Evolutionary conservation across 2,113 vertebrate species (phyloP), one percentile per base, ranked within the genome.

Genomic region (Hylia prasina): DNA sequence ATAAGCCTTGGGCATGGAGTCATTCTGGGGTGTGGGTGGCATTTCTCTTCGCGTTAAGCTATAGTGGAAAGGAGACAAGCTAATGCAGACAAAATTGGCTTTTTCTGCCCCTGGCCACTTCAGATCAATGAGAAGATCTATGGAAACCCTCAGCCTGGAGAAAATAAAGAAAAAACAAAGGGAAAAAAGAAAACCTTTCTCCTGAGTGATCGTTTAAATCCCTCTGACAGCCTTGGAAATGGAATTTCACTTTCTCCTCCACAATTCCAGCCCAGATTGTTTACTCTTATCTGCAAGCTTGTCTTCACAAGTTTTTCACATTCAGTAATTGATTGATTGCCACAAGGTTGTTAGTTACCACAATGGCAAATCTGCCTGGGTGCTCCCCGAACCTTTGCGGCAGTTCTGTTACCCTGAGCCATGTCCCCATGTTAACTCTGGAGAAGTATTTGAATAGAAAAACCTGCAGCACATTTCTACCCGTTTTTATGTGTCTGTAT

Each of bases 71-170:
- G 50, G 76, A 96, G 86, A 90, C 56, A 76, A 85, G 65, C 61
- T 96, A 93, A 94, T 95, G 94, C 77, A 68, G 82, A 85, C 86
- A 93, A 94, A 95, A 94, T 94, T 96, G 94, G 82, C 76, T 93
- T 96, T 96, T 95, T 91, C 88, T 96, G 96, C 96, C 86, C 80
- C 72, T 76, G 91, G 96, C 92, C 81, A 69, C 69, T 95, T 92
- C 86, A 71, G 92, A 96, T 92, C 96, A 94, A 96, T 96, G 88
- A 94, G 65, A 92, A 96, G 94, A 96, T 96, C 94, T 97, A 96
- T 97, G 86, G 86, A 93, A 95, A 92, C 60, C n/a, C 77, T 96
- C 83, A 76, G 69, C 72, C 76, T 57, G 72, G 57, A 96, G 90
- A 82, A 94, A 96, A 95, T 61, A 89, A 92, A 97, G 80, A 42